phyloP scores from a whole-genome alignment of 2,888 invertebrate species.

The Brachylomia viminalis region DNA sequence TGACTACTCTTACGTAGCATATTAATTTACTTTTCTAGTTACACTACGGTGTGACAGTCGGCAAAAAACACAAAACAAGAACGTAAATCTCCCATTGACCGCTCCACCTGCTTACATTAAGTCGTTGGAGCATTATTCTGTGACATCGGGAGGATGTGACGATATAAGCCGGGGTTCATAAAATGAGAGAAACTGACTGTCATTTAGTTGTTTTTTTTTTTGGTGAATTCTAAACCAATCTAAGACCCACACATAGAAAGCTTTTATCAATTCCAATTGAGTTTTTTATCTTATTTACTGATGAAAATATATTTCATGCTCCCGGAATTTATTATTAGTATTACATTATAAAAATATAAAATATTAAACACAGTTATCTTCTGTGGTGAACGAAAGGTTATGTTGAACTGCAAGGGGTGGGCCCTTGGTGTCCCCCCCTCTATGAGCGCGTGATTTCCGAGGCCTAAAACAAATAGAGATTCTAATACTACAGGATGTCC shows the following conservation, averaged over 20 bases:
- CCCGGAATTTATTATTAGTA: too few relatives aligned
- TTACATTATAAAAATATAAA: too few relatives aligned
- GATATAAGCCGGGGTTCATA: constrained; percentile 29
- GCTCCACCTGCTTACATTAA: constrained; percentile 51
- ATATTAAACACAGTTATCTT: too few relatives aligned
- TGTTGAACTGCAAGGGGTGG: not conserved
- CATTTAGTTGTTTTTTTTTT: not conserved
- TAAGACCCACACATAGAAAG: too few relatives aligned
- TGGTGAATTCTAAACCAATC: not conserved
- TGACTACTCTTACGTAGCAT: not conserved
- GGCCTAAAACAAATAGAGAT: not conserved
- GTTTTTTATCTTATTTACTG: not conserved
- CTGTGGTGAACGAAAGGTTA: not conserved
- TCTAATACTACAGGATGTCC: constrained; percentile 14
- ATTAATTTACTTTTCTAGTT: not conserved
- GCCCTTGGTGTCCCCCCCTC: too few relatives aligned
- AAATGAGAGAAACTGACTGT: constrained; percentile 15
- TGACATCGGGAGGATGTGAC: constrained; percentile 43
- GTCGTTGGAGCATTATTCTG: constrained; percentile 37
- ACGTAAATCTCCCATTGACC: constrained; percentile 60
- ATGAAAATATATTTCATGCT: not conserved
- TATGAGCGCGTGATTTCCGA: not conserved
- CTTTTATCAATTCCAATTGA: not conserved
- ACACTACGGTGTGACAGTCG: constrained; percentile 37
- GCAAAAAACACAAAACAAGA: constrained; percentile 47